A percentile compares a stretch with the other conserved stretches of the same genome.
phyloP scores from a whole-genome alignment of 2,113 vertebrate genomes.

The Heteronetta atricapilla region DNA sequence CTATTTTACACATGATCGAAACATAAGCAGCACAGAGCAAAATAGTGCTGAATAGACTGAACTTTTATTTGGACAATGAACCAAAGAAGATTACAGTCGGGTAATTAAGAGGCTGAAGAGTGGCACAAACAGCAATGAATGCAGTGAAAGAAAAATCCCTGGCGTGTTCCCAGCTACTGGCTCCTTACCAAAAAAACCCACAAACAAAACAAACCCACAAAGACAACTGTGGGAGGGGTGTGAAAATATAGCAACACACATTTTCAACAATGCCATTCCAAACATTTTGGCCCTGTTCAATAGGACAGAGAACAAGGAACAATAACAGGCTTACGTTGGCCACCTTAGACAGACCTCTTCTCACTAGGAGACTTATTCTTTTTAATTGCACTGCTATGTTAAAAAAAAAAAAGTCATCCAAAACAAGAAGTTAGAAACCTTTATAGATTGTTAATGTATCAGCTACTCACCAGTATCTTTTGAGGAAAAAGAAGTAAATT shows the following conservation, averaged over 20 bases:
- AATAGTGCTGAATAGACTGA: background rate
- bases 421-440: background rate
- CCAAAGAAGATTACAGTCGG: background rate
- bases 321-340: background rate
- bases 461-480: background rate
- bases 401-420: background rate
- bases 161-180: slow-evolving; percentile 25
- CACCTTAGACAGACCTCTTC: background rate
- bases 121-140: slow-evolving; percentile 10
- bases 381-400: background rate
- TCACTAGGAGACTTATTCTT: background rate
- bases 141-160: slow-evolving; percentile 48
- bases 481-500: too few relatives aligned
- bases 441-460: accelerated
- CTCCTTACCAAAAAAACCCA: slow-evolving; percentile 14
- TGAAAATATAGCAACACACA: background rate
- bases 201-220: slow-evolving; percentile 39
- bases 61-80: background rate
- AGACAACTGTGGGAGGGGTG: slow-evolving; percentile 23
- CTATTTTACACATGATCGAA: background rate
- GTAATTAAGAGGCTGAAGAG: slow-evolving; percentile 46
- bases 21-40: background rate
- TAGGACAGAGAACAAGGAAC: background rate
- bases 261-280: background rate
- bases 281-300: background rate